Conservation (phyloP, 2,888 invertebrate genomes). For the Stomorhina lunata region DNA sequence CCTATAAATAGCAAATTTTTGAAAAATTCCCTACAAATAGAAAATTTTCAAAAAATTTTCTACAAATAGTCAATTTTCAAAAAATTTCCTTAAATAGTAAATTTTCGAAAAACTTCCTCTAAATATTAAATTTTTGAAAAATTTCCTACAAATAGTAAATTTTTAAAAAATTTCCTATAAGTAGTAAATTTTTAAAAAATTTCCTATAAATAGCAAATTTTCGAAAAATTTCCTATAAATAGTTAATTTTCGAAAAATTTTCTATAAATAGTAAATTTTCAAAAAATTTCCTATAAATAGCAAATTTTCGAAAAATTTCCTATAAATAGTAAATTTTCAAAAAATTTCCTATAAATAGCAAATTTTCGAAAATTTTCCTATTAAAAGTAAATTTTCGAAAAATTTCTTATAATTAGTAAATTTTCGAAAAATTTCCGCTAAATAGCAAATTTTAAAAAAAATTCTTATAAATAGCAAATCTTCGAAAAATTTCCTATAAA, state of each 20-base stretch:
- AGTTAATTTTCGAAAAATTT: background rate
- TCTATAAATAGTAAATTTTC: background rate
- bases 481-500: background rate
- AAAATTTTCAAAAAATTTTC: too few species aligned
- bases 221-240: background rate
- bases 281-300: background rate
- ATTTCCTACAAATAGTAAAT: too few species aligned
- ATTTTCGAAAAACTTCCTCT: too few species aligned
- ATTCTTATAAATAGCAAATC: background rate
- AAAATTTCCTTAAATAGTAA: background rate
- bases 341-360: background rate
- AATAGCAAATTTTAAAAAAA: too few species aligned
- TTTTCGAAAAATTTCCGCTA: too few species aligned
- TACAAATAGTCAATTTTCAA: background rate
- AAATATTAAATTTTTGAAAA: too few species aligned
- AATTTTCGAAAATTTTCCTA: background rate
- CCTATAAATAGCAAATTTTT: background rate
- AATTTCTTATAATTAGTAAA: background rate
- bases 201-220: background rate
- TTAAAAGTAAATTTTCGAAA: background rate
- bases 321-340: background rate
- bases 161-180: background rate
- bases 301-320: background rate
- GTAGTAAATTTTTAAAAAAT: background rate
- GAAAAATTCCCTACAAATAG: background rate